Percentiles rank a stretch among this genome's conserved stretches.
Evolutionary conservation across 2,888 invertebrate genomes (phyloP).

Genomic region (Oligia latruncula): DNA sequence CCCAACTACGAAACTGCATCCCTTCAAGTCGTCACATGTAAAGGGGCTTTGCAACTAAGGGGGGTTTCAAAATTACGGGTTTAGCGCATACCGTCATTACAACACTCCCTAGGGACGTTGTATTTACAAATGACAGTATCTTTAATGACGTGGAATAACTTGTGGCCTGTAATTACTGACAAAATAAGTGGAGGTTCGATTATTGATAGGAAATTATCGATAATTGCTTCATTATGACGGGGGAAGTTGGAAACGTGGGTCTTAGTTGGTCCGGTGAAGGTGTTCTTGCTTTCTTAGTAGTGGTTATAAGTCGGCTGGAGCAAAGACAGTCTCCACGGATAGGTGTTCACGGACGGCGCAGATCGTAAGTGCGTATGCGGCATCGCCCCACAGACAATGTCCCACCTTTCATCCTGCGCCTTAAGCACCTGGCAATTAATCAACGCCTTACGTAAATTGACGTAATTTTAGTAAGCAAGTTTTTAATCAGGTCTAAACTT

Average conservation of each 20-base stretch:
- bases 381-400: background rate
- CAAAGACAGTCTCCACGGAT: background rate
- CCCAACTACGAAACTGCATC: background rate
- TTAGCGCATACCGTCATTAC: constrained; percentile 48
- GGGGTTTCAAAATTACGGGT: constrained; percentile 44
- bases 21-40: constrained; percentile 38
- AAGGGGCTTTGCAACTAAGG: constrained; percentile 34
- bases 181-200: constrained; percentile 21
- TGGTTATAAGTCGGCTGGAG: background rate
- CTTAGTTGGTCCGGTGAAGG: background rate
- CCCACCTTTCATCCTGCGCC: too few species aligned
- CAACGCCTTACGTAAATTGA: too few species aligned
- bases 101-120: constrained; percentile 23
- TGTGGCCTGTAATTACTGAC: constrained; percentile 43
- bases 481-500: too few species aligned
- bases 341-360: background rate
- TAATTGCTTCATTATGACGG: constrained; percentile 52
- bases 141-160: constrained; percentile 27
- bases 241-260: background rate
- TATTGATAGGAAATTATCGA: constrained; percentile 41
- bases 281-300: background rate
- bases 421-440: too few species aligned
- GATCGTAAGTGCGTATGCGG: background rate
- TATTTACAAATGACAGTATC: constrained; percentile 55
- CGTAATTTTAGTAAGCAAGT: too few species aligned